These are phyloP conservation scores for Endomychus coccineus DNA, from an alignment of 2,888 invertebrate genomes.

Conservation along the genomic window DNA sequence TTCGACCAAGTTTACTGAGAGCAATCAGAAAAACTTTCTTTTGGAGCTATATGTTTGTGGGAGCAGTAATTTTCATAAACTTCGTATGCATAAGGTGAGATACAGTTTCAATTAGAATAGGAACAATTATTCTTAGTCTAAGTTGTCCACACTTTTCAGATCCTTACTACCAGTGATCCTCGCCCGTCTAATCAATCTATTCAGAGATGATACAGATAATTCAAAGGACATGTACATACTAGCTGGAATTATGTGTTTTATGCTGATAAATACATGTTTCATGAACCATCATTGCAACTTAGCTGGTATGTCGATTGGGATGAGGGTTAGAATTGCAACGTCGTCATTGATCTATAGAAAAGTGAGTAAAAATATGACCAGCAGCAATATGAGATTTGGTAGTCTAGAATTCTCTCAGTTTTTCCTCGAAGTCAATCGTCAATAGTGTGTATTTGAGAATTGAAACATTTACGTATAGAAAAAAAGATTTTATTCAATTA, in stretches of 20 bases:
- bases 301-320: conserved; percentile 61
- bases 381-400: no score
- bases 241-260: conserved; percentile 47
- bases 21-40: conserved; percentile 23
- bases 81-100: conserved; percentile 24
- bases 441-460: no score
- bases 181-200: conserved; percentile 52
- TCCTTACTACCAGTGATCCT: conserved; percentile 55
- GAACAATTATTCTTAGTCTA: background rate
- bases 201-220: conserved; percentile 45
- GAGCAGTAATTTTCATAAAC: conserved; percentile 21
- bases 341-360: conserved; percentile 75
- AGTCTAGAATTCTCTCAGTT: no score
- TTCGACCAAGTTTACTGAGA: conserved; percentile 23
- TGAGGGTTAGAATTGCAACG: conserved; percentile 67
- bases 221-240: conserved; percentile 52
- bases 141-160: conserved; percentile 37
- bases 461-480: no score
- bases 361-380: conserved; percentile 48
- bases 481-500: no score
- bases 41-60: conserved; percentile 22
- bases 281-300: conserved; percentile 55
- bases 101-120: background rate
- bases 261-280: conserved; percentile 48
- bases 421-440: no score